Percentiles rank a stretch among this genome's conserved stretches.
Conservation (phyloP, 2,888 invertebrate species). For the Torymus texanus region DNA sequence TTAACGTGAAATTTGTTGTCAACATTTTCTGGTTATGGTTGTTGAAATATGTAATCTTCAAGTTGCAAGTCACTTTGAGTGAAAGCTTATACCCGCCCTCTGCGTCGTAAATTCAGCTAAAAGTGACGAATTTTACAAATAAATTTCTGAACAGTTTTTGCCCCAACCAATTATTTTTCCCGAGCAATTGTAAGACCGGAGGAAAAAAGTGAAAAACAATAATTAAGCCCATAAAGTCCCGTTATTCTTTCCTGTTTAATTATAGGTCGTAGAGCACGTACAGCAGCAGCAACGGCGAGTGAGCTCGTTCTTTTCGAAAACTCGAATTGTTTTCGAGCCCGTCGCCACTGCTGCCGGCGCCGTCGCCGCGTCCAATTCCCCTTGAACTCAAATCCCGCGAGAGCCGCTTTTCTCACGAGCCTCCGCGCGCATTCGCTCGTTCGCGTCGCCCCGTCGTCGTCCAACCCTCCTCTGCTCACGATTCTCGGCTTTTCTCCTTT, state of each 20-base stretch:
- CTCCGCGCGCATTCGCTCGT: too few species aligned
- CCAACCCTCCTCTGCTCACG: conserved; percentile 26
- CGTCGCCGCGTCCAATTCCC: conserved; percentile 33
- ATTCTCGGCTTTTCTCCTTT: conserved; percentile 40
- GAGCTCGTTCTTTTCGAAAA: conserved; percentile 9
- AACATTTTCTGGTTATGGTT: too few species aligned
- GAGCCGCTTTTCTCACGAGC: conserved; percentile 41
- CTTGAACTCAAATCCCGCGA: conserved; percentile 41
- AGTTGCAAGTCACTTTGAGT: too few species aligned
- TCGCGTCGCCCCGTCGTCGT: conserved; percentile 11
- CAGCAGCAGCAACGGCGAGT: not conserved
- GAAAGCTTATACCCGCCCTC: too few species aligned
- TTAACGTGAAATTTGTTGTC: too few species aligned
- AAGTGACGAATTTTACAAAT: too few species aligned
- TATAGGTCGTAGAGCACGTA: not conserved
- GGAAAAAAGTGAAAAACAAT: not conserved
- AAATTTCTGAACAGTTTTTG: too few species aligned
- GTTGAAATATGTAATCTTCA: too few species aligned
- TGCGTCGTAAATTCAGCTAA: too few species aligned
- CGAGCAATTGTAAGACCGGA: too few species aligned
- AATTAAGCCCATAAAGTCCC: conserved; percentile 8
- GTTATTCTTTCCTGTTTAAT: conserved; percentile 34
- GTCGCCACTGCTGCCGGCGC: too few species aligned
- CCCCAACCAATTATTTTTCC: too few species aligned
- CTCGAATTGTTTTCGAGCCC: conserved; percentile 38